Evolutionary conservation across 2,888 invertebrate genomes (phyloP).

Genomic region (Chelonus formosanus): DNA sequence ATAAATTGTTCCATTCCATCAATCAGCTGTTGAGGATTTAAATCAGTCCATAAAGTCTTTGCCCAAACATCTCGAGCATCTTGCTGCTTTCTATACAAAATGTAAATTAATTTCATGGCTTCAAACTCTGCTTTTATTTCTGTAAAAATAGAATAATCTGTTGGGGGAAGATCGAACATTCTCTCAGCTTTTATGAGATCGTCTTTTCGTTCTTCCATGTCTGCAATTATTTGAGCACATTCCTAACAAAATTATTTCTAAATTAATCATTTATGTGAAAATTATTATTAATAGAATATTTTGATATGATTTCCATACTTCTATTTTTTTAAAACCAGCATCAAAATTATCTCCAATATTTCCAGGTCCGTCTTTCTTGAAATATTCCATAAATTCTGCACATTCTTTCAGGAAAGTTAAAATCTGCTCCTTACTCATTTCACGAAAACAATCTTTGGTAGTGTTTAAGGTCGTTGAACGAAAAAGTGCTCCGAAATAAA

Average conservation of each 20-base stretch:
- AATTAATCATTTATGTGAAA: too few species aligned
- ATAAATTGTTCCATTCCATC: slow-evolving; percentile 89
- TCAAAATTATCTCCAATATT: slow-evolving; percentile 83
- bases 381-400: slow-evolving; percentile 76
- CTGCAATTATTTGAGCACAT: slow-evolving; percentile 73
- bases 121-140: slow-evolving; percentile 72
- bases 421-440: slow-evolving; percentile 81
- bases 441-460: slow-evolving; percentile 87
- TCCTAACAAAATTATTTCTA: slow-evolving; percentile 63
- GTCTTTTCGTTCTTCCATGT: slow-evolving; percentile 73
- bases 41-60: slow-evolving; percentile 85
- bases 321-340: slow-evolving; percentile 75
- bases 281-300: background rate
- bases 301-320: slow-evolving; percentile 61
- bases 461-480: slow-evolving; percentile 76
- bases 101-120: slow-evolving; percentile 77
- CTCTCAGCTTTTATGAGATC: slow-evolving; percentile 79
- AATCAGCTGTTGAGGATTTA: slow-evolving; percentile 83
- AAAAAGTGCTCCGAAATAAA: slow-evolving; percentile 76
- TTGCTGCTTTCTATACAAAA: slow-evolving; percentile 81
- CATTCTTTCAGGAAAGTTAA: slow-evolving; percentile 71
- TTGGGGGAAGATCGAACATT: slow-evolving; percentile 86
- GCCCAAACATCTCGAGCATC: slow-evolving; percentile 83
- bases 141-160: slow-evolving; percentile 81
- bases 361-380: slow-evolving; percentile 80